Conservation (phyloP, 2,888 invertebrate species). For the Neoitamus cyanurus region DNA sequence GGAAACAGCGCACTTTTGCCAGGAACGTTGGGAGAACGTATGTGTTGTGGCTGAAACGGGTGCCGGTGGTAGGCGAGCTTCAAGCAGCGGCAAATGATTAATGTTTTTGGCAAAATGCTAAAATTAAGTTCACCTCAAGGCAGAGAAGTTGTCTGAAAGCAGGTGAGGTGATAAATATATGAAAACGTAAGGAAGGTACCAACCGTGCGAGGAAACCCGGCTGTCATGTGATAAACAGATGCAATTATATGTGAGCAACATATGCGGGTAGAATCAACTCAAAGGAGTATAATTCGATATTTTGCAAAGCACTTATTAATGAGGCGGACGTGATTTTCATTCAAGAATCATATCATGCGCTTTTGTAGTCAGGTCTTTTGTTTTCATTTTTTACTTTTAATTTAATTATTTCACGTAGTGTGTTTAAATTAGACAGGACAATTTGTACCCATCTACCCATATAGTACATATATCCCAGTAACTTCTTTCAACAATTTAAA, state of each 20-base stretch:
- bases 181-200: neutral
- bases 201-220: neutral
- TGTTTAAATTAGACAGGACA: too few relatives aligned
- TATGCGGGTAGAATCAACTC: slow-evolving; percentile 6
- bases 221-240: slow-evolving; percentile 31
- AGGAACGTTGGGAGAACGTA: neutral
- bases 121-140: slow-evolving; percentile 44
- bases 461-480: too few relatives aligned
- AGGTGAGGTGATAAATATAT: slow-evolving; percentile 30
- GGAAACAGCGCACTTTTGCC: neutral
- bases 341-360: neutral
- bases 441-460: too few relatives aligned
- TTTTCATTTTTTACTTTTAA: too few relatives aligned
- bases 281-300: slow-evolving; percentile 11
- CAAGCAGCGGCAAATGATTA: slow-evolving; percentile 30
- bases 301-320: slow-evolving; percentile 3
- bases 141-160: slow-evolving; percentile 32
- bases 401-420: too few relatives aligned
- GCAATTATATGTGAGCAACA: slow-evolving; percentile 35
- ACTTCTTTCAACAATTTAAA: too few relatives aligned
- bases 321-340: neutral
- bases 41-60: neutral
- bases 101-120: slow-evolving; percentile 41
- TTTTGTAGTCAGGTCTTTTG: too few relatives aligned
- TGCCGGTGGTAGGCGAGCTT: neutral